Base-by-base conservation (phyloP, 2,113 vertebrate genomes). In the Plecotus auritus region DNA sequence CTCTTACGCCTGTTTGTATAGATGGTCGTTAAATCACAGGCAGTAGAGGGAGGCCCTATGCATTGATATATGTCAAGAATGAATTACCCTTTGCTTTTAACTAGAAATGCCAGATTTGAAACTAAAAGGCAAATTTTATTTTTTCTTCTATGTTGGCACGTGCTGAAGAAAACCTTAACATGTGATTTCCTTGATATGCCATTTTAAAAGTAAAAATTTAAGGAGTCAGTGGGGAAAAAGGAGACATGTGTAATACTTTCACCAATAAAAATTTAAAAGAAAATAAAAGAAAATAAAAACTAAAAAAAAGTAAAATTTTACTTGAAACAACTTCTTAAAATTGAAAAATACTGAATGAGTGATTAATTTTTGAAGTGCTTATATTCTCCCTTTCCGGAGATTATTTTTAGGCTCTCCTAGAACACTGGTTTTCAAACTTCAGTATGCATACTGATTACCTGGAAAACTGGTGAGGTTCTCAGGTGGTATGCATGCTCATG, bases 141-240 rank as follows among this genome's bases (percentile, higher is more conserved):
- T 92, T 76, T 91, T 51, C 51, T 90, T 73, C 45, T 72, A 23
- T 83, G 42, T 85, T 78, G 22, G 18, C 35, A 35, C 11, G 51
- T 59, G 40, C 70, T 66, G 26, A 86, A 76, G 42, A 37, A 56
- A 81, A 88, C 35, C 28, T 85, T 54, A 93, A 26, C 73, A 28
- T 88, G 49, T 49, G 72, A 90, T 84, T 45, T 87, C 30, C 30
- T 93, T 96, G 88, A 82, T 77, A 35, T 88, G 67, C 37, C 32
- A 93, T 80, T 95, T 94, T 94, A 90, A 95, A 92, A 97, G 81
- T 87, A 84, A 96, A 95, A 81, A 74, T 85, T 81, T 77, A 93
- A 59, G 22, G 56, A 3, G 56, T 59, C 56, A 23, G 10, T 59
- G 56, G 56, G 14, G 22, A 9, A 59, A 59, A 59, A 59, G 22